These are phyloP conservation scores for Eudemis profundana DNA, from an alignment of 2,888 invertebrate species.

Conservation along the genomic window DNA sequence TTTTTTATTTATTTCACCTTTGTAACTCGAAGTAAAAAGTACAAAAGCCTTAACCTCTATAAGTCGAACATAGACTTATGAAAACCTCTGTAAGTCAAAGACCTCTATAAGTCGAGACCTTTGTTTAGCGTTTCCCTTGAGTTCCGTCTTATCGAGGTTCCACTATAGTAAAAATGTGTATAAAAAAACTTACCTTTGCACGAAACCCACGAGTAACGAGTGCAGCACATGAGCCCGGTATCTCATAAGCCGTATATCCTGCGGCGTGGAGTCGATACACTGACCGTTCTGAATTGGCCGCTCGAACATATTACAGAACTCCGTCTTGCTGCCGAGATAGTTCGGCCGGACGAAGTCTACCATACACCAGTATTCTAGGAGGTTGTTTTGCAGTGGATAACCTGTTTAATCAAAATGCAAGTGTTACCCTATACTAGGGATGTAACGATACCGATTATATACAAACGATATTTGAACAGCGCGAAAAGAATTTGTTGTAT, in stretches of 20 bases:
- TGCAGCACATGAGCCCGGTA: slow-evolving; percentile 98
- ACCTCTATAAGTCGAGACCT: too few relatives aligned
- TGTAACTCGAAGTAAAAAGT: too few relatives aligned
- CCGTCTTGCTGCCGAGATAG: slow-evolving; percentile 97
- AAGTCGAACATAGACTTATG: too few relatives aligned
- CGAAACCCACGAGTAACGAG: slow-evolving; percentile 97
- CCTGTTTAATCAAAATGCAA: slow-evolving; percentile 71
- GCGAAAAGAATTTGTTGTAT: too few relatives aligned
- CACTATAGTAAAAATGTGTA: too few relatives aligned
- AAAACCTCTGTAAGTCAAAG: too few relatives aligned
- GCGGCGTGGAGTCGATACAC: slow-evolving; percentile 97
- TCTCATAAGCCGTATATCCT: slow-evolving; percentile 97
- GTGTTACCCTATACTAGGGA: slow-evolving; percentile 12
- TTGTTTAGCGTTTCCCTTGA: too few relatives aligned
- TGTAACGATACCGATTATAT: too few relatives aligned
- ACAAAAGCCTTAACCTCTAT: too few relatives aligned
- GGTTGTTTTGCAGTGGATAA: slow-evolving; percentile 98
- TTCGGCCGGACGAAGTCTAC: slow-evolving; percentile 99
- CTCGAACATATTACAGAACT: slow-evolving; percentile 99
- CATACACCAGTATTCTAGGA: slow-evolving; percentile 99
- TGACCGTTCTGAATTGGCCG: slow-evolving; percentile 99
- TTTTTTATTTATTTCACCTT: too few relatives aligned
- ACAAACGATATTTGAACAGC: too few relatives aligned
- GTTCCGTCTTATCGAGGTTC: too few relatives aligned
- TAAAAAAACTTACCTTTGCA: slow-evolving; percentile 94